Percentiles rank a stretch among this genome's conserved stretches.
Conservation (phyloP, 2,797 vertebrate genomes). For the Falco columbarius region DNA sequence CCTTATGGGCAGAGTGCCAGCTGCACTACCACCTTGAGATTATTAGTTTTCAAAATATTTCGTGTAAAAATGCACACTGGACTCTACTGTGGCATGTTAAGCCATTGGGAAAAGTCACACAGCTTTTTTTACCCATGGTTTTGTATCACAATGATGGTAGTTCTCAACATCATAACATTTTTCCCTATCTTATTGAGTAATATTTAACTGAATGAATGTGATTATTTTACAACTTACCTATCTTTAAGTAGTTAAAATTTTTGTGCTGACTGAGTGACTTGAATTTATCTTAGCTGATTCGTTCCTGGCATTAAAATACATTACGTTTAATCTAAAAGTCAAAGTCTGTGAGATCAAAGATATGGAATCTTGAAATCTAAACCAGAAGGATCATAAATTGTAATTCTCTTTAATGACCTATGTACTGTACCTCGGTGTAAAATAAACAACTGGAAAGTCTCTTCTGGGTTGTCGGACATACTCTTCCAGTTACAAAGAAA, state of each 20-base stretch:
- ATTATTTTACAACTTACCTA: constrained; percentile 58
- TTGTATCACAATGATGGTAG: not conserved
- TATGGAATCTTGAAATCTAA: constrained; percentile 51
- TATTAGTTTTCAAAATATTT: not conserved
- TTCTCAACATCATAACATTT: constrained; percentile 1
- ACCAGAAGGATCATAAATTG: constrained; percentile 52
- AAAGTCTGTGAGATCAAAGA: constrained; percentile 70
- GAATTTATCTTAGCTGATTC: constrained; percentile 57
- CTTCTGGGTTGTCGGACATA: not conserved
- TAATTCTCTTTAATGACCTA: constrained; percentile 38
- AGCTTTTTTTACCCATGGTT: not conserved
- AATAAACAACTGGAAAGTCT: constrained; percentile 17
- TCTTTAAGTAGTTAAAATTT: constrained; percentile 49
- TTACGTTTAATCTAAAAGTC: constrained; percentile 56
- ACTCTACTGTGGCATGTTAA: not conserved
- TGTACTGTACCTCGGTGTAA: constrained; percentile 32
- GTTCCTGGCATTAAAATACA: constrained; percentile 51
- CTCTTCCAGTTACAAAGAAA: not conserved
- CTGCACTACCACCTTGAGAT: not conserved
- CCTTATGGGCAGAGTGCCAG: not conserved
- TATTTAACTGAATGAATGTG: constrained; percentile 60
- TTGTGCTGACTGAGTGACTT: constrained; percentile 56
- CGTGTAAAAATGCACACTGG: not conserved
- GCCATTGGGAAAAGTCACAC: not conserved
- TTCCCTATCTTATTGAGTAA: constrained; percentile 45